A percentile compares a stretch with the other conserved stretches of the same genome.
Evolutionary conservation across 2,113 vertebrate species (phyloP).

Genomic region (Pseudorectes ferrugineus): DNA sequence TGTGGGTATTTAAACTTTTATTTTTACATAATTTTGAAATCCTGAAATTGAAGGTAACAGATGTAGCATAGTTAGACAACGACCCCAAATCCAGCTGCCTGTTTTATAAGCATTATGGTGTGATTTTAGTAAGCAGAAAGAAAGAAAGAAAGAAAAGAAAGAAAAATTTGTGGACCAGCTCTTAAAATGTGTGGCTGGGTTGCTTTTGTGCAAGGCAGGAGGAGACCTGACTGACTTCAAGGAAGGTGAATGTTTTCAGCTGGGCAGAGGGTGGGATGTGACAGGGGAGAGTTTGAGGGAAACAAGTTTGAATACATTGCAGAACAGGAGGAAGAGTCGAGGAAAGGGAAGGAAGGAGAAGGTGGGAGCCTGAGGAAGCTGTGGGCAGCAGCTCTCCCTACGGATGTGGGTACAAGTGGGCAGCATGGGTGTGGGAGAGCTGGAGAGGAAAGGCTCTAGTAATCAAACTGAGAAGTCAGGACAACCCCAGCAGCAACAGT

Average conservation of each 20-base stretch:
- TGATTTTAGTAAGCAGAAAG: background rate
- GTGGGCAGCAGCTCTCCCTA: background rate
- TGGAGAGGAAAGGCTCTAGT: background rate
- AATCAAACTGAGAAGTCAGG: background rate
- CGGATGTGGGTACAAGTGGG: rapidly evolving
- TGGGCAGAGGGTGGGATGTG: background rate
- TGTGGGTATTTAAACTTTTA: too few relatives aligned
- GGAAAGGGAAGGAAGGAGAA: background rate
- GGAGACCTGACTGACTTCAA: background rate
- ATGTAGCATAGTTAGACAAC: background rate
- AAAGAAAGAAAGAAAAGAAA: background rate
- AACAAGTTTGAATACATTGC: background rate
- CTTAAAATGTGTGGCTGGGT: background rate
- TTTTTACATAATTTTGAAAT: background rate
- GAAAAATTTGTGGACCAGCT: background rate
- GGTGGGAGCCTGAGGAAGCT: background rate
- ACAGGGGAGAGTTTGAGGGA: background rate
- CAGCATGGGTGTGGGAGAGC: background rate
- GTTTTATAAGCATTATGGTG: background rate
- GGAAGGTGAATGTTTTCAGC: too few relatives aligned
- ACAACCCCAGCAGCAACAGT: background rate
- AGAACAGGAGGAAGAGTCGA: background rate
- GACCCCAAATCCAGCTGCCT: background rate
- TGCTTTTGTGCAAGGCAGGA: background rate
- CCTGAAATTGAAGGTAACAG: background rate